Evolutionary conservation across 2,113 vertebrate genomes (phyloP).

Genomic region (Loxodonta africana): DNA sequence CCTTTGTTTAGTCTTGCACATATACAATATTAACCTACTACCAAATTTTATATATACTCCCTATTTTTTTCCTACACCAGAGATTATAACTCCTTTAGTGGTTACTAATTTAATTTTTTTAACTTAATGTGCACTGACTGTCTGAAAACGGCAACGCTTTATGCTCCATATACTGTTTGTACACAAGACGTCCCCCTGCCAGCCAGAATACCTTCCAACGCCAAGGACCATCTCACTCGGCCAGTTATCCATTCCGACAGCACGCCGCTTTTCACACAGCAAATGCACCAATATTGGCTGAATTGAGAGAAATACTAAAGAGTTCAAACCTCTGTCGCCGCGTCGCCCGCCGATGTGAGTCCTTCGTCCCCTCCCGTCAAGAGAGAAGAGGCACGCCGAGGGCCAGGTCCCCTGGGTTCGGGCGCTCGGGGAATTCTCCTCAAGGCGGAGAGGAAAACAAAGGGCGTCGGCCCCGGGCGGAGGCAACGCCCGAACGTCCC

Average conservation of each 20-base stretch:
- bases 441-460: not conserved
- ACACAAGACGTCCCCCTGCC: not conserved
- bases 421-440: not conserved
- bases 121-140: not conserved
- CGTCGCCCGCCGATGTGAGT: not conserved
- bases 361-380: not conserved
- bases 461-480: not conserved
- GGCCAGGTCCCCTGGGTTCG: not conserved
- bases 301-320: not conserved
- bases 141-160: not conserved
- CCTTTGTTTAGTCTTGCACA: too few relatives aligned
- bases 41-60: too few relatives aligned
- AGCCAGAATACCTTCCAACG: not conserved
- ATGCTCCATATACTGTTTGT: fast-evolving
- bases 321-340: not conserved
- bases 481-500: not conserved
- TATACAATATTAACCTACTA: too few relatives aligned
- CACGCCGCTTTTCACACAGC: not conserved
- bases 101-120: too few relatives aligned
- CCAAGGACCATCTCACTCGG: fast-evolving
- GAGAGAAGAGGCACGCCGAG: not conserved
- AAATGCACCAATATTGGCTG: not conserved
- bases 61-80: not conserved
- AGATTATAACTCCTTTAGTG: not conserved
- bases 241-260: not conserved